Conservation (phyloP, 2,888 invertebrate genomes). For the Clunio marinus region DNA sequence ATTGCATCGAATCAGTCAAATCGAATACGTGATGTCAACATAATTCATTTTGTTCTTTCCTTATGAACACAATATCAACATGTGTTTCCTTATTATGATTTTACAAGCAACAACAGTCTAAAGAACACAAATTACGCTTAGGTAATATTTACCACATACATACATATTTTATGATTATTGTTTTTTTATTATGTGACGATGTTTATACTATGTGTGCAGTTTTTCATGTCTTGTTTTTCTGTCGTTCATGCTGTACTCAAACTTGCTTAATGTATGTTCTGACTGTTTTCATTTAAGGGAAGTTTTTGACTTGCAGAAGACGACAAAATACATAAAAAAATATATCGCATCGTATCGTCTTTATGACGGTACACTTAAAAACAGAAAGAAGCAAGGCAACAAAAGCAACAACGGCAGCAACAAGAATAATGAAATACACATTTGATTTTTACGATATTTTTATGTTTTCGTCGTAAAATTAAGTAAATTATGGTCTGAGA, state of each 20-base stretch:
- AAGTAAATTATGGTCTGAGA: slow-evolving; percentile 39
- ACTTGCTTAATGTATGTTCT: background rate
- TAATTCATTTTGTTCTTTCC: too few species aligned
- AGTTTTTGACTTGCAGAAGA: background rate
- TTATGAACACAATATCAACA: slow-evolving; percentile 4
- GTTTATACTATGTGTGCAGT: background rate
- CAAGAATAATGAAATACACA: slow-evolving; percentile 10
- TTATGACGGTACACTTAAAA: background rate
- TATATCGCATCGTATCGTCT: too few species aligned
- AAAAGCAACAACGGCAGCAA: slow-evolving; percentile 3
- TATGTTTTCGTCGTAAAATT: slow-evolving; percentile 38
- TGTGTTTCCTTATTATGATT: slow-evolving; percentile 8
- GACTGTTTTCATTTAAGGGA: background rate
- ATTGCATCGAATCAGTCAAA: too few species aligned
- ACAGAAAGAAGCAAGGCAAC: background rate
- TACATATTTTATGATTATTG: slow-evolving; percentile 5
- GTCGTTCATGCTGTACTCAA: too few species aligned
- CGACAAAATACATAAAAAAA: background rate
- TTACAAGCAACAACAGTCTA: background rate
- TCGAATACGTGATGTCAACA: too few species aligned
- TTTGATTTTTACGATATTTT: slow-evolving; percentile 35
- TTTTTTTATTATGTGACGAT: slow-evolving; percentile 1
- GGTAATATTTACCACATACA: background rate
- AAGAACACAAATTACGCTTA: background rate
- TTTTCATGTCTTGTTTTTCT: background rate